A percentile compares a stretch with the other conserved stretches of the same genome.
Conservation (phyloP, 2,797 vertebrate genomes). For the Enoplosus armatus region DNA sequence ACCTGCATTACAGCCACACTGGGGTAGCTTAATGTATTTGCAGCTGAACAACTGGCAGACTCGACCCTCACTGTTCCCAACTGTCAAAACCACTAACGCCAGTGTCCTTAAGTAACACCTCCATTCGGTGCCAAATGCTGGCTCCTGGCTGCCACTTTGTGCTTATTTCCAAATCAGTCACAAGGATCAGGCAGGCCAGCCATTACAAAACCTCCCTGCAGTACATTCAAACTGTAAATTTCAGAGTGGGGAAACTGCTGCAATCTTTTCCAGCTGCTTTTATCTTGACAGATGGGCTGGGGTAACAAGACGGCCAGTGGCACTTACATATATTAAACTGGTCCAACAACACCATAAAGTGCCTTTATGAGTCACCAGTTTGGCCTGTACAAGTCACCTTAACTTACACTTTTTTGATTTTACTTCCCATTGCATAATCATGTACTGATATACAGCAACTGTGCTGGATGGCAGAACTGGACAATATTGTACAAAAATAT, state of each 20-base stretch:
- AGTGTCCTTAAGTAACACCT: slow-evolving; percentile 60
- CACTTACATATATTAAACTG: slow-evolving; percentile 13
- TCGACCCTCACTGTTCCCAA: slow-evolving; percentile 26
- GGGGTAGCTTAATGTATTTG: too few species aligned
- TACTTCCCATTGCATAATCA: not conserved
- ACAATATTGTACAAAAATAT: not conserved
- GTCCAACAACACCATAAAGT: slow-evolving; percentile 14
- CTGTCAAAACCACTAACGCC: slow-evolving; percentile 35
- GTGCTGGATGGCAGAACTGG: not conserved
- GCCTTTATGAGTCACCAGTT: not conserved
- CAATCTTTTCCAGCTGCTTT: slow-evolving; percentile 39
- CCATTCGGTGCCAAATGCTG: slow-evolving; percentile 30
- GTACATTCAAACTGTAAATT: slow-evolving; percentile 43
- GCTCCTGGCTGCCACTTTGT: slow-evolving; percentile 47
- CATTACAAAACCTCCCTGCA: slow-evolving; percentile 56
- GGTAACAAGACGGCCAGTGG: slow-evolving; percentile 12
- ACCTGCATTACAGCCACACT: too few species aligned
- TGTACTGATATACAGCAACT: not conserved
- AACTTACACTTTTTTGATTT: not conserved
- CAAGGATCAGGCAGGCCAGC: slow-evolving; percentile 27
- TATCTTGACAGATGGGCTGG: slow-evolving; percentile 45
- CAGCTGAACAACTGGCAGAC: slow-evolving; percentile 49
- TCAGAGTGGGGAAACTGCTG: slow-evolving; percentile 36
- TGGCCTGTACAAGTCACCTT: not conserved
- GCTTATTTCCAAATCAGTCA: slow-evolving; percentile 63